phyloP scores from a whole-genome alignment of 2,888 invertebrate genomes.

The Teleiodes luculella region DNA sequence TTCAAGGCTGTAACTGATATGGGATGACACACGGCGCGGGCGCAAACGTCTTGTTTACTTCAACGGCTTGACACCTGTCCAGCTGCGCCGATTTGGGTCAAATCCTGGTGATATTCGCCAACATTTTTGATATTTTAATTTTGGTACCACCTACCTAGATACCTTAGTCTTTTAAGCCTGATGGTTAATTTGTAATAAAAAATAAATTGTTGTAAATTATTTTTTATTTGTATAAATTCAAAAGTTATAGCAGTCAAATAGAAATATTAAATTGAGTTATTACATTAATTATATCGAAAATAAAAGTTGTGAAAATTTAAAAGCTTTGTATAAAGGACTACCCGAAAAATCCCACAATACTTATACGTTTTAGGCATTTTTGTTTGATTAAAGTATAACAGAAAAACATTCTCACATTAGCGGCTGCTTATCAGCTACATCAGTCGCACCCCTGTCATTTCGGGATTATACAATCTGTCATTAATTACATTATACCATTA shows the following conservation, averaged over 20 bases:
- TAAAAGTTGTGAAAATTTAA: too few species aligned
- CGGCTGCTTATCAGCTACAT: slow-evolving; percentile 40
- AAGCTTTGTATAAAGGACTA: too few species aligned
- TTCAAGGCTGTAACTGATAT: slow-evolving; percentile 31
- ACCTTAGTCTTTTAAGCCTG: too few species aligned
- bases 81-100: neutral
- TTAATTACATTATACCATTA: slow-evolving; percentile 1
- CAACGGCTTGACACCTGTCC: slow-evolving; percentile 6
- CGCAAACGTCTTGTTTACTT: slow-evolving; percentile 10
- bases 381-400: neutral
- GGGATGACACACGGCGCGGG: slow-evolving; percentile 40
- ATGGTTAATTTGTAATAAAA: too few species aligned
- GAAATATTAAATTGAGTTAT: too few species aligned
- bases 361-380: too few species aligned
- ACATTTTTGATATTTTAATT: slow-evolving; percentile 11
- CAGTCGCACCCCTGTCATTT: slow-evolving; percentile 16
- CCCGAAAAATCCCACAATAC: too few species aligned
- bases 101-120: neutral
- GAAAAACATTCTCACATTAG: slow-evolving; percentile 47
- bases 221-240: too few species aligned
- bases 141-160: neutral
- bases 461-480: slow-evolving; percentile 39
- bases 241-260: too few species aligned
- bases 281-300: too few species aligned
- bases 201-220: too few species aligned